Evolutionary conservation across 2,797 vertebrate genomes (phyloP).

Genomic region (Zenarchopterus dispar): DNA sequence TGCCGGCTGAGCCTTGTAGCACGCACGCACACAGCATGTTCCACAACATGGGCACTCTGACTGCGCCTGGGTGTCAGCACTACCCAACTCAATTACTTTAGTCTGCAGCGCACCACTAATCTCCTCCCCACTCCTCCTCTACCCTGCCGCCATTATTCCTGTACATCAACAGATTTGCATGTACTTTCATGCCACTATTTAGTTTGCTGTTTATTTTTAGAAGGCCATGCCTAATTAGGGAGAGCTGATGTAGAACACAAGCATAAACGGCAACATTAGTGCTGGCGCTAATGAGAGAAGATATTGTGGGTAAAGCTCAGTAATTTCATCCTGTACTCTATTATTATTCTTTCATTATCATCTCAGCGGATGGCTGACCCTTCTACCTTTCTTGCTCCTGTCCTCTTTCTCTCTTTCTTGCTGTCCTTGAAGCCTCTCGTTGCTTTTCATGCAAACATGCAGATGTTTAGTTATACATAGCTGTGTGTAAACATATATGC

Average conservation of each 20-base stretch:
- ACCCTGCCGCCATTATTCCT: conserved; percentile 77
- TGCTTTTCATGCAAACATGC: conserved; percentile 4
- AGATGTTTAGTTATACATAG: neutral
- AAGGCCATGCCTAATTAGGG: conserved; percentile 82
- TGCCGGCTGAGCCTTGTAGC: conserved; percentile 51
- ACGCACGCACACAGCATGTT: conserved; percentile 60
- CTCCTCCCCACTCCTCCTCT: conserved; percentile 53
- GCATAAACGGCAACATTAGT: conserved; percentile 83
- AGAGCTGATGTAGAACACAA: conserved; percentile 82
- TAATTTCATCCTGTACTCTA: conserved; percentile 79
- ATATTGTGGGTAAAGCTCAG: conserved; percentile 81
- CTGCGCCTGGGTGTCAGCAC: conserved; percentile 75
- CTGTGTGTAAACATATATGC: conserved; percentile 8
- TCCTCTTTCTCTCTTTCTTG: conserved; percentile 22
- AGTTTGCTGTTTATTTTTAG: conserved; percentile 84
- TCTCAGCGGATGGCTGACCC: conserved; percentile 76
- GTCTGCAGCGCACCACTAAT: conserved; percentile 76
- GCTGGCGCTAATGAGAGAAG: conserved; percentile 80
- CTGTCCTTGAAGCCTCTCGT: conserved; percentile 35
- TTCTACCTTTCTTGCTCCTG: conserved; percentile 49
- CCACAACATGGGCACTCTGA: conserved; percentile 75
- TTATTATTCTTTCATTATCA: conserved; percentile 83
- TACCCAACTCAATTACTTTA: conserved; percentile 80
- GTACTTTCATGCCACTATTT: conserved; percentile 81
- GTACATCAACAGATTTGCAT: conserved; percentile 83